These are phyloP conservation scores for Gobio gobio DNA, from an alignment of 2,113 vertebrate genomes.

Conservation along the genomic window DNA sequence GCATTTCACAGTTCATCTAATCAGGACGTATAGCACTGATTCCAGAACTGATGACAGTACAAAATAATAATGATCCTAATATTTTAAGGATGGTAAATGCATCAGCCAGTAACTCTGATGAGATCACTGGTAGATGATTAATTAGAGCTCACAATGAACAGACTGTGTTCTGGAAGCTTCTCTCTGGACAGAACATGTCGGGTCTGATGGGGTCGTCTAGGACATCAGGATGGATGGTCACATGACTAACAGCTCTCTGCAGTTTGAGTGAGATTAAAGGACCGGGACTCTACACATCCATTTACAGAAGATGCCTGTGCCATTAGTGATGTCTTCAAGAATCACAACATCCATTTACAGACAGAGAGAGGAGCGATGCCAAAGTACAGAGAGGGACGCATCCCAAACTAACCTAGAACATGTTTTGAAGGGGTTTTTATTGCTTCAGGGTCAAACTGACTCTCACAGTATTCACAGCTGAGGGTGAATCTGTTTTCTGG, in stretches of 20 bases:
- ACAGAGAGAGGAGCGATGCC: not conserved
- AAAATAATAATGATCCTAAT: not conserved
- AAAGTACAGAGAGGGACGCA: not conserved
- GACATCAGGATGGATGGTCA: constrained; percentile 16
- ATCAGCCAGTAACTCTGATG: not conserved
- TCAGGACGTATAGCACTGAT: not conserved
- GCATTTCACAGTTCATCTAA: not conserved
- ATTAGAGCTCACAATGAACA: not conserved
- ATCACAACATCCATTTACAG: not conserved
- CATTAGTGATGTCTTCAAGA: not conserved
- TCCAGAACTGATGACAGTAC: not conserved
- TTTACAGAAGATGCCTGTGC: constrained; percentile 55
- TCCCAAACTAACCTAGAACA: not conserved
- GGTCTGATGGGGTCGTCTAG: constrained; percentile 36
- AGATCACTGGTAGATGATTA: not conserved
- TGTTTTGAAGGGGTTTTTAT: not conserved
- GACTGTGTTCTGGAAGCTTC: constrained; percentile 1
- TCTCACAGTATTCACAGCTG: not conserved
- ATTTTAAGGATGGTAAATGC: not conserved
- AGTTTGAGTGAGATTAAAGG: constrained; percentile 55
- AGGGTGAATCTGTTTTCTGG: not conserved
- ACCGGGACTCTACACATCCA: constrained; percentile 58
- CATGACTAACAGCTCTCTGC: constrained; percentile 12
- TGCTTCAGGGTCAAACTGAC: not conserved
- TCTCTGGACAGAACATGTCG: not conserved